Percentiles rank a stretch among this genome's conserved stretches.
phyloP scores from a whole-genome alignment of 1,140 invertebrate genomes.

The Musca domestica region DNA sequence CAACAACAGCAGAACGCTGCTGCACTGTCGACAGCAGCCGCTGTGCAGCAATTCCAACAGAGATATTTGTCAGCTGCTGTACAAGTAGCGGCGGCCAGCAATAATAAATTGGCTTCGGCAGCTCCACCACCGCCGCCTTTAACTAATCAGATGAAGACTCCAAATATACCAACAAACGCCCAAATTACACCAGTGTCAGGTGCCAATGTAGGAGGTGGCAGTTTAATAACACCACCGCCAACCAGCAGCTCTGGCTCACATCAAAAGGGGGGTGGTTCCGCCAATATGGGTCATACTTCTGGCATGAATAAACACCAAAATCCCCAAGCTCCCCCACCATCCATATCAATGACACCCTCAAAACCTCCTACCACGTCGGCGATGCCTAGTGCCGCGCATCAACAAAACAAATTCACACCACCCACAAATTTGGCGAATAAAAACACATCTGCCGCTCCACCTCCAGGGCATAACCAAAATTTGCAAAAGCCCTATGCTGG shows the following conservation, averaged over 20 bases:
- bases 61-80: constrained; percentile 23
- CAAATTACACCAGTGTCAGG: constrained; percentile 28
- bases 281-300: neutral
- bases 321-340: constrained; percentile 23
- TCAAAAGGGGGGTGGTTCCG: neutral
- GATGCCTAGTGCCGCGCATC: constrained; percentile 22
- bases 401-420: constrained; percentile 27
- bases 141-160: constrained; percentile 29
- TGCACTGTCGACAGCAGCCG: neutral
- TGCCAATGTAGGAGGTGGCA: neutral
- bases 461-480: constrained; percentile 7
- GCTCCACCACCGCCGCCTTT: constrained; percentile 18
- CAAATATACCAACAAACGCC: constrained; percentile 28
- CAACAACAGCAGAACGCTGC: constrained; percentile 26
- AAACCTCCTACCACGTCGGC: constrained; percentile 12
- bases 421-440: constrained; percentile 10
- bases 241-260: neutral
- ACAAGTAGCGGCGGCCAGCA: neutral
- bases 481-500: constrained; percentile 20
- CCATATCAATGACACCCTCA: constrained; percentile 26
- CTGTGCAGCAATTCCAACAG: constrained; percentile 23
- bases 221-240: neutral
- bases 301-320: constrained; percentile 3
- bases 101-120: constrained; percentile 21
- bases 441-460: neutral